Evolutionary conservation across 1,140 invertebrate genomes (phyloP), one percentile per base, ranked within the genome.

Genomic region (Cydia amplana): DNA sequence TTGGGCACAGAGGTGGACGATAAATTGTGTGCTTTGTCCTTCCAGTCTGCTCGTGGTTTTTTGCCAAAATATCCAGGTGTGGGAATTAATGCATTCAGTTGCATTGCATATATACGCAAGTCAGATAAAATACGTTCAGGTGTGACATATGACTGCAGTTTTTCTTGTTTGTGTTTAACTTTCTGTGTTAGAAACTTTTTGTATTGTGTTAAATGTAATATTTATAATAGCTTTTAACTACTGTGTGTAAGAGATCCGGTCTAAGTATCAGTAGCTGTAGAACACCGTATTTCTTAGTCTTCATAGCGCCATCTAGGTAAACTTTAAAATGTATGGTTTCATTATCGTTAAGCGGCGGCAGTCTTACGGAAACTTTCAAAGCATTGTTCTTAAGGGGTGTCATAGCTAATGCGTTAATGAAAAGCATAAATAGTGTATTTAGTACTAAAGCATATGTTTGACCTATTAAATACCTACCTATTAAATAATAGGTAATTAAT

Each of bases 11-110:
- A 84, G 82, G 83, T 80, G 80, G 77, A 80, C 87, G 83, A 91
- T 91, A 89, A 89, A 91, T 91, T 84, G 83, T 77, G 75, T 77
- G 83, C 89, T 86, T 89, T 91, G 89, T 89, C 82, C 84, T 84
- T 83, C 78, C 82, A 85, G 81, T 75, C 77, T 80, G 80, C 79
- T 73, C 76, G 43, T 60, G 77, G 82, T 83, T 87, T 89, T 89
- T 88, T 72, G 43, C 49, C 43, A 46, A 46, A 43, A 49, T 43
- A 32, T 49, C 64, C 72, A 70, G 65, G 65, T 70, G 65, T 70
- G 14, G 65, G 65, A 36, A 70, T 70, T 70, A 60, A 36, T 70
- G 65, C 65, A 70, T 70, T 70, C 65, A 70, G 28, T 40, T 70
- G 65, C 65, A 70, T n/a, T n/a, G n/a, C n/a, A n/a, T n/a, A n/a